Percentiles rank a stretch among this genome's conserved stretches.
These are phyloP conservation scores for Pipistrellus kuhlii DNA, from an alignment of 2,797 vertebrate species.

Conservation along the genomic window DNA sequence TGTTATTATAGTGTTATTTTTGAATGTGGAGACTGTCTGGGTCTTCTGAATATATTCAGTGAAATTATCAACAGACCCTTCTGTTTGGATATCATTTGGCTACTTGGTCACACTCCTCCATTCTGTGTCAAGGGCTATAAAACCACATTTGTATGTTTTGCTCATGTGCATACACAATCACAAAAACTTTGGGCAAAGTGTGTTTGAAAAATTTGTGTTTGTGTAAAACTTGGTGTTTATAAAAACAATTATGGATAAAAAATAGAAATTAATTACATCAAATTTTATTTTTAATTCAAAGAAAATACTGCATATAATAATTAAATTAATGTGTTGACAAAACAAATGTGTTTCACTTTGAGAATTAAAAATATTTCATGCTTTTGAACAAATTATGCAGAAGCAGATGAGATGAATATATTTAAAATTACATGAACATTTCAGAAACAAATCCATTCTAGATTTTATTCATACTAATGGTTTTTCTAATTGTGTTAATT, in stretches of 20 bases:
- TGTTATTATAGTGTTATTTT: neutral
- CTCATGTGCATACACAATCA: neutral
- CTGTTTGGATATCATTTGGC: neutral
- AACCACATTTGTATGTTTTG: neutral
- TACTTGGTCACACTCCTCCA: neutral
- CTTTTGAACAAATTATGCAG: neutral
- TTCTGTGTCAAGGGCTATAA: neutral
- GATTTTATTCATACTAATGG: neutral
- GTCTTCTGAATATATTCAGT: neutral
- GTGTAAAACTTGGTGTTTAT: neutral
- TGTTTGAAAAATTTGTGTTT: neutral
- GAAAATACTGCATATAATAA: neutral
- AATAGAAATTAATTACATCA: neutral
- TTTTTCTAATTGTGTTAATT: conserved; percentile 14
- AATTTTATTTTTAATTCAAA: conserved; percentile 23
- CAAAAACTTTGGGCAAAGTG: neutral
- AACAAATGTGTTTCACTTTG: conserved; percentile 22
- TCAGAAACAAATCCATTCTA: neutral
- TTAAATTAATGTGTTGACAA: neutral
- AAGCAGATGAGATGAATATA: neutral
- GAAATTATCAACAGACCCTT: conserved; percentile 6
- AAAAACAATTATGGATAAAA: neutral
- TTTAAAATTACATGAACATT: conserved; percentile 22
- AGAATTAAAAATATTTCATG: neutral
- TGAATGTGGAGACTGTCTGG: neutral